phyloP scores from a whole-genome alignment of 2,113 vertebrate species.

The Dryoscopus gambensis region DNA sequence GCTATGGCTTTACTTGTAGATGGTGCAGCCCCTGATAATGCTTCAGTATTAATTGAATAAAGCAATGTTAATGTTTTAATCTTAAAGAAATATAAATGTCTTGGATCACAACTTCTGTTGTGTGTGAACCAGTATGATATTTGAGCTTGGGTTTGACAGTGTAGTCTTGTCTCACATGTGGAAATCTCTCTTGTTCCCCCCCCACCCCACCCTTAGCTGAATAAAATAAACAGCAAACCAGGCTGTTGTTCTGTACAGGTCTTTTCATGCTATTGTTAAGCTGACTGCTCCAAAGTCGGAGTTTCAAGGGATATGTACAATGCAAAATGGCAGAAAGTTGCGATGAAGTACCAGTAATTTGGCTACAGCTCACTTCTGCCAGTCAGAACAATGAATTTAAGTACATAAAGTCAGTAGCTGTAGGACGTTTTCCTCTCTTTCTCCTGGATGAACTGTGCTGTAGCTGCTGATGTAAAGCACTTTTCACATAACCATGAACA shows the following conservation, averaged over 20 bases:
- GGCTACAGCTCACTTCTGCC: neutral
- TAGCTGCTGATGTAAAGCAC: neutral
- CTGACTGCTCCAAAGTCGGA: neutral
- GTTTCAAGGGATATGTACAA: neutral
- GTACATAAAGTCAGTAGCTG: neutral
- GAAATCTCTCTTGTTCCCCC: neutral
- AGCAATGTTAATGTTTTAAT: neutral
- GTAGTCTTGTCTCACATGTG: neutral
- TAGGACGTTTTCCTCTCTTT: neutral
- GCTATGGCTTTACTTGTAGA: neutral
- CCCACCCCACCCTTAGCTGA: neutral
- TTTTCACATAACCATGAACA: neutral
- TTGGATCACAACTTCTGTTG: neutral
- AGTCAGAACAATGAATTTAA: neutral
- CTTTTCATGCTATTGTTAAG: neutral
- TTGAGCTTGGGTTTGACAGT: neutral
- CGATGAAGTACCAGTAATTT: neutral
- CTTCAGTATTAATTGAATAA: neutral
- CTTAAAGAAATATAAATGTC: neutral
- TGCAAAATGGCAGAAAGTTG: neutral
- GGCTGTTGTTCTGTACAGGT: neutral
- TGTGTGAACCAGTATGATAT: neutral
- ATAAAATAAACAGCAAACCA: neutral
- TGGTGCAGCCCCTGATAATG: neutral
- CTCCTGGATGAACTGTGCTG: neutral